Base-by-base conservation (phyloP, 2,113 vertebrate genomes). In the Rhynchopsitta pachyrhyncha region DNA sequence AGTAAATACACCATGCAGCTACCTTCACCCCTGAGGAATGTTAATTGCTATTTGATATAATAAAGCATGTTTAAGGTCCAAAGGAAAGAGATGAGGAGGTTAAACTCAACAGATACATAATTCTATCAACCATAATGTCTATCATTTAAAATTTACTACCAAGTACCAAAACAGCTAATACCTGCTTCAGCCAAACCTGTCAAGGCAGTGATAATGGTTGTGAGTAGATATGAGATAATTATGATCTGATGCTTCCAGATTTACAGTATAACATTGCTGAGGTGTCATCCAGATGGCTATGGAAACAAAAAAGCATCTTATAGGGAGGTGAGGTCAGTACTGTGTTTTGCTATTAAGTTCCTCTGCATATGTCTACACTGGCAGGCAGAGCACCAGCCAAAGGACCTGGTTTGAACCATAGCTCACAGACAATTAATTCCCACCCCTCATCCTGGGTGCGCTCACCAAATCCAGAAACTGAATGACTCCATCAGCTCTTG, bases 1-100 rank as follows among this genome's bases (percentile, higher is more conserved):
- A 96, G 96, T 97, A 98, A 98, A 98, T 97, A 98, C 59, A 62
- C 95, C 94, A 83, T 55, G 29, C 62, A 88, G 17, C 69, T 95
- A 97, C 98, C 98, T 98, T 98, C 98, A 97, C 96, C 97, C 96
- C 94, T 92, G 63, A 97, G 96, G 98, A 99, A 98, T 98, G 98
- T 97, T 98, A 98, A 98, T 97, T 97, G 76, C 67, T 92, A 85
- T 98, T 97, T 97, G 91, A 97, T 98, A 96, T 96, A 98, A 97
- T 97, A 92, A 97, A 96, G 84, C 62, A 86, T 64, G 75, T 96
- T 86, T 96, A 97, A 97, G 95, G 97, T 98, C 97, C 95, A 97
- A 79, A 89, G 96, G 87, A 96, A 96, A 66, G 55, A 46, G 84
- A 31, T 35, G 78, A 60, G 37, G 59, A 77, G 53, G 31, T 94